A percentile compares a stretch with the other conserved stretches of the same genome.
Evolutionary conservation across 2,797 vertebrate genomes (phyloP).

Genomic region (Intellagama lesueurii): DNA sequence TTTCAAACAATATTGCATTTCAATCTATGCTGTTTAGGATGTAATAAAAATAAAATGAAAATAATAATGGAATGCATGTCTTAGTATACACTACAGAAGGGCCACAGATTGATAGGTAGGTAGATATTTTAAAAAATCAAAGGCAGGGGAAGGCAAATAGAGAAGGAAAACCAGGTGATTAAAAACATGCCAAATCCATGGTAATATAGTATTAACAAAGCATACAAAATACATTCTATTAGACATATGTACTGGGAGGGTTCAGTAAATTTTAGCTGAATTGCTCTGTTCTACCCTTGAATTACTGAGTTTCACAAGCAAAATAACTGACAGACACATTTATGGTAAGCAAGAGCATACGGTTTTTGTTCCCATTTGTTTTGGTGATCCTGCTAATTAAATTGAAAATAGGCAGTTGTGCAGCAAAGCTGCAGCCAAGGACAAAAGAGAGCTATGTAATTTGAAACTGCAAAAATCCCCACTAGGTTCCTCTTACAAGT

Average conservation of each 20-base stretch:
- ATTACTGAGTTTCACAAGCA: background rate
- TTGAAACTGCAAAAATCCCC: constrained; percentile 11
- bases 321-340: constrained; percentile 4
- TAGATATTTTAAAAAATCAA: background rate
- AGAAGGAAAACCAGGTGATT: background rate
- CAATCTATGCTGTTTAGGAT: background rate
- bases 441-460: background rate
- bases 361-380: background rate
- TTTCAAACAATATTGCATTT: background rate
- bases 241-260: background rate
- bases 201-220: background rate
- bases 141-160: background rate
- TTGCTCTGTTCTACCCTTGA: background rate
- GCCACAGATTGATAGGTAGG: background rate
- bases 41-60: constrained; percentile 3
- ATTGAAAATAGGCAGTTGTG: constrained; percentile 34
- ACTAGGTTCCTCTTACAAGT: background rate
- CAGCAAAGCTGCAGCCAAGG: constrained; percentile 9
- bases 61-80: constrained; percentile 1
- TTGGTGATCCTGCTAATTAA: constrained; percentile 27
- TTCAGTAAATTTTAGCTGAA: background rate
- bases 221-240: background rate
- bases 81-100: background rate
- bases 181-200: background rate
- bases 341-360: background rate